A percentile compares a stretch with the other conserved stretches of the same genome.
Evolutionary conservation across 53 echinoderm and acorn worm genomes (phyloP).

Genomic region (Temnopleurus reevesii): DNA sequence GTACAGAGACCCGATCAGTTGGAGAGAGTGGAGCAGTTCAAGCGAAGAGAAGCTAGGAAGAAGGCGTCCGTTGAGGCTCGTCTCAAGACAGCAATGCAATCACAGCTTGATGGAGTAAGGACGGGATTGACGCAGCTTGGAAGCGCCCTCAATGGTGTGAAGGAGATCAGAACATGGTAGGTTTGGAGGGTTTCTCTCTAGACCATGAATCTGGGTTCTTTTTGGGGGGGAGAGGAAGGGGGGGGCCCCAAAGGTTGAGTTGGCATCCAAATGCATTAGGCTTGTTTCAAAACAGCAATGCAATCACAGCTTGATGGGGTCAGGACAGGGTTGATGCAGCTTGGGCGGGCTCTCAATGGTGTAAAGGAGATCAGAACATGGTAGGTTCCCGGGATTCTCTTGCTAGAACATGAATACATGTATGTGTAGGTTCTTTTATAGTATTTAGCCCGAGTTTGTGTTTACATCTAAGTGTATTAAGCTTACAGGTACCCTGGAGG

Average conservation of each 20-base stretch:
- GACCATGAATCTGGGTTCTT: too few species aligned
- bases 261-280: too few species aligned
- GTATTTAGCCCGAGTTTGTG: too few species aligned
- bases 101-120: conserved; percentile 95
- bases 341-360: conserved; percentile 78
- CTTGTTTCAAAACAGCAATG: conserved; percentile 95
- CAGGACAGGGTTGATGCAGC: conserved; percentile 88
- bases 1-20: conserved; percentile 92
- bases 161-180: conserved; percentile 88
- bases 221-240: too few species aligned
- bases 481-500: too few species aligned
- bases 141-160: conserved; percentile 81
- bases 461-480: too few species aligned
- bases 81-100: conserved; percentile 97
- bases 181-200: not conserved
- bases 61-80: conserved; percentile 99
- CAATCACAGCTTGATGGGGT: conserved; percentile 99
- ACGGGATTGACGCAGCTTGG: conserved; percentile 91
- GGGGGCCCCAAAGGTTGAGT: too few species aligned
- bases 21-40: conserved; percentile 92
- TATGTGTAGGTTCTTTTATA: too few species aligned
- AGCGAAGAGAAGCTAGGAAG: conserved; percentile 88
- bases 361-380: conserved; percentile 86
- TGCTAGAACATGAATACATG: too few species aligned
- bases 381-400: conserved; percentile 48